phyloP scores from a whole-genome alignment of 2,888 invertebrate genomes.

The Caenorhabditis sp. region DNA sequence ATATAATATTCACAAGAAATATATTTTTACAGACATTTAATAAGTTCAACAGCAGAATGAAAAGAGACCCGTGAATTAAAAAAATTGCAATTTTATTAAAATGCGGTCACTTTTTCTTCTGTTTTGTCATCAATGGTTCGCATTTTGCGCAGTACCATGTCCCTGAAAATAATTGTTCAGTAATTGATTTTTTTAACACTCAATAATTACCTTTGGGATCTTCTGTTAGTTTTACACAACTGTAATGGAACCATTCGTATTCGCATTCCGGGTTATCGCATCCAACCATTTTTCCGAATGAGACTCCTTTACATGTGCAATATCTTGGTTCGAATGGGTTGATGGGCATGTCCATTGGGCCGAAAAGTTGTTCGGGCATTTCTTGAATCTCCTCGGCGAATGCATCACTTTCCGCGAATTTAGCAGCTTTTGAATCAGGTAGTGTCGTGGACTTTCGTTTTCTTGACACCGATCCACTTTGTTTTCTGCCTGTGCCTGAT shows the following conservation, averaged over 20 bases:
- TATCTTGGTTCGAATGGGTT: constrained; percentile 98
- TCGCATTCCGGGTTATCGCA: constrained; percentile 84
- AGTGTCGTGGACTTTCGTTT: constrained; percentile 14
- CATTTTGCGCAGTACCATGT: constrained; percentile 74
- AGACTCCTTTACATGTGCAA: constrained; percentile 89
- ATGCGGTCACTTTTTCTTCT: constrained; percentile 8
- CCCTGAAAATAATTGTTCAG: too few relatives aligned
- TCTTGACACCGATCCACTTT: neutral
- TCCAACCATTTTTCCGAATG: constrained; percentile 95
- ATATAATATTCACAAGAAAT: too few relatives aligned
- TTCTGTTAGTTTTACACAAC: constrained; percentile 50
- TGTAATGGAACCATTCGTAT: constrained; percentile 75
- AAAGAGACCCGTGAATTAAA: too few relatives aligned
- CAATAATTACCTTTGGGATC: constrained; percentile 39
- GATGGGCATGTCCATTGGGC: constrained; percentile 76
- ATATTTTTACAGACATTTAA: too few relatives aligned
- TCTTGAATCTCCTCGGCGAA: constrained; percentile 19
- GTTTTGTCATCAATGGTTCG: constrained; percentile 74
- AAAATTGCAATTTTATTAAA: too few relatives aligned
- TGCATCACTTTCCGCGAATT: constrained; percentile 13
- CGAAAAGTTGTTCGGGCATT: constrained; percentile 46
- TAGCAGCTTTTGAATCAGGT: constrained; percentile 8
- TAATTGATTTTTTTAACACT: too few relatives aligned
- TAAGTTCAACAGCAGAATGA: neutral
- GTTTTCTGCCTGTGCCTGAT: neutral